Evolutionary conservation across 2,797 vertebrate genomes (phyloP).

Genomic region (Syncerus caffer): DNA sequence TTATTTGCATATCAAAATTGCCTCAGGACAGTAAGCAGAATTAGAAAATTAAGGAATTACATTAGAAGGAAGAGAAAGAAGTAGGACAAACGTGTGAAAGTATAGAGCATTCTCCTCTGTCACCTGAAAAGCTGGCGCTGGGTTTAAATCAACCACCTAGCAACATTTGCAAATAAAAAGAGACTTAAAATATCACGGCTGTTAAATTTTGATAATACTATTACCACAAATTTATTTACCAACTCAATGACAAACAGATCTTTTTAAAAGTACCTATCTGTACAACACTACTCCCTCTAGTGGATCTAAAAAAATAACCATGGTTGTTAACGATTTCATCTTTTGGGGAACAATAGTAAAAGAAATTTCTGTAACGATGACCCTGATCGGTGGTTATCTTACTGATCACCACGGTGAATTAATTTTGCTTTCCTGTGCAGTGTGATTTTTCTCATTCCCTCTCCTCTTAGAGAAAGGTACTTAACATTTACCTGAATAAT

Average conservation of each 20-base stretch:
- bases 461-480: constrained; percentile 20
- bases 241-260: constrained; percentile 2
- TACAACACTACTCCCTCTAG: constrained; percentile 75
- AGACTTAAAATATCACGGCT: not conserved
- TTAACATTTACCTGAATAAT: constrained; percentile 24
- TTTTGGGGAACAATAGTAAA: constrained; percentile 30
- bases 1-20: constrained; percentile 74
- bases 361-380: constrained; percentile 26
- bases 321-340: not conserved
- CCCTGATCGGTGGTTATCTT: not conserved
- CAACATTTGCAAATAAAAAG: not conserved
- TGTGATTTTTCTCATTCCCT: not conserved
- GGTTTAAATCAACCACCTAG: not conserved
- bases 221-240: constrained; percentile 42
- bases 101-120: not conserved
- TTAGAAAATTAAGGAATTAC: constrained; percentile 64
- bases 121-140: not conserved
- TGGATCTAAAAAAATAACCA: constrained; percentile 48
- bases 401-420: not conserved
- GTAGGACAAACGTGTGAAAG: constrained; percentile 43
- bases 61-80: constrained; percentile 68
- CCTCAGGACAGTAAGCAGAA: constrained; percentile 58
- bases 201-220: constrained; percentile 27
- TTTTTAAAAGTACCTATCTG: constrained; percentile 30
- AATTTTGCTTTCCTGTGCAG: not conserved